A percentile compares a stretch with the other conserved stretches of the same genome.
Conservation (phyloP, 2,888 invertebrate species). For the Hypomecis punctinalis region DNA sequence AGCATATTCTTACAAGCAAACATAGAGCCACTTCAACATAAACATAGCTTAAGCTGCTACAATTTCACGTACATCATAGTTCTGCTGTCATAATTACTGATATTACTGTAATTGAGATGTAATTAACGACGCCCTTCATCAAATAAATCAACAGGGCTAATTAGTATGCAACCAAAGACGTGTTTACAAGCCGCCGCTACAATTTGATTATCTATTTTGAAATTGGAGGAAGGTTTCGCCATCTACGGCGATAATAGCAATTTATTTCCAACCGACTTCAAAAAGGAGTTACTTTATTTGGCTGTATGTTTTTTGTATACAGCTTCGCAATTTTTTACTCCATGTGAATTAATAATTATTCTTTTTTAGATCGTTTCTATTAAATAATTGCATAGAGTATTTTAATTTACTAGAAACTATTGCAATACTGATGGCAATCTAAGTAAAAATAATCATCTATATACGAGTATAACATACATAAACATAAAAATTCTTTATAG, state of each 20-base stretch:
- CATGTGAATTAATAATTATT: too few relatives aligned
- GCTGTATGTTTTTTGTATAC: too few relatives aligned
- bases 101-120: slow-evolving; percentile 48
- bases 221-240: neutral
- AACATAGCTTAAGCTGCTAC: neutral
- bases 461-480: too few relatives aligned
- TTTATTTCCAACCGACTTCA: neutral
- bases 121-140: slow-evolving; percentile 52
- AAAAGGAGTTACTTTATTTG: too few relatives aligned
- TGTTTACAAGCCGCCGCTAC: slow-evolving; percentile 24
- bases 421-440: too few relatives aligned
- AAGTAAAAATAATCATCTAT: too few relatives aligned
- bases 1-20: neutral
- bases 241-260: neutral
- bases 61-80: slow-evolving; percentile 7
- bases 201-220: slow-evolving; percentile 22
- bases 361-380: too few relatives aligned
- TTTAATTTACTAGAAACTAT: too few relatives aligned
- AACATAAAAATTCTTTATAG: too few relatives aligned
- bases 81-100: slow-evolving; percentile 10
- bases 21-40: neutral
- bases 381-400: too few relatives aligned
- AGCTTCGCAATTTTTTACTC: neutral
- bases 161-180: slow-evolving; percentile 40
- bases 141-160: slow-evolving; percentile 57